A percentile compares a stretch with the other conserved stretches of the same genome.
phyloP scores from a whole-genome alignment of 2,888 invertebrate genomes.

The Drosophila rellima region DNA sequence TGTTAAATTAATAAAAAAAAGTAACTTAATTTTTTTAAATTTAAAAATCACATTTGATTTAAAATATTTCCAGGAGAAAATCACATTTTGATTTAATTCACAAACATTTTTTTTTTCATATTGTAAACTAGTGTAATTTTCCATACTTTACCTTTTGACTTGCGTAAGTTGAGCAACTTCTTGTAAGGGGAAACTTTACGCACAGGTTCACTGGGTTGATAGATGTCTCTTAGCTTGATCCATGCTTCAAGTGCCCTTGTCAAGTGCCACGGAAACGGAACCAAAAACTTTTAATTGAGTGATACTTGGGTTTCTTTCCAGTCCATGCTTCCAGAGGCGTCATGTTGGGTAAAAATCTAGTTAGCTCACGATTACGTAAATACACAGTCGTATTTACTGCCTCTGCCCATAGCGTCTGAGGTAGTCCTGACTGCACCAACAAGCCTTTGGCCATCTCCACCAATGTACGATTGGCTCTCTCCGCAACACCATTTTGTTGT shows the following conservation, averaged over 20 bases:
- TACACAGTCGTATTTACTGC: not conserved
- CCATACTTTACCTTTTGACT: not conserved
- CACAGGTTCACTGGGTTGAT: constrained; percentile 14
- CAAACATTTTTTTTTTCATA: too few relatives aligned
- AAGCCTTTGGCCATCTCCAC: constrained; percentile 16
- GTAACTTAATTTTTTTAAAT: too few relatives aligned
- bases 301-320: constrained; percentile 1
- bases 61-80: too few relatives aligned
- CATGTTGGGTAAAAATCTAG: not conserved
- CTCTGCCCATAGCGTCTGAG: not conserved
- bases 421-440: not conserved
- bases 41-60: too few relatives aligned
- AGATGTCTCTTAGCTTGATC: constrained; percentile 6
- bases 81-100: too few relatives aligned
- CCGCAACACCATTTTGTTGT: constrained; percentile 14
- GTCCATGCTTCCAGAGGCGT: constrained; percentile 18
- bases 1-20: too few relatives aligned
- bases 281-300: constrained; percentile 13
- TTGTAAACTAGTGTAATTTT: too few relatives aligned
- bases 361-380: not conserved
- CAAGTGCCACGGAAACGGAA: too few relatives aligned
- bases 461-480: constrained; percentile 7
- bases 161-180: not conserved
- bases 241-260: not conserved
- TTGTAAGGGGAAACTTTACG: constrained; percentile 10